A percentile compares a stretch with the other conserved stretches of the same genome.
Evolutionary conservation across 2,797 vertebrate genomes (phyloP).

Genomic region (Acipenser oxyrinchus): DNA sequence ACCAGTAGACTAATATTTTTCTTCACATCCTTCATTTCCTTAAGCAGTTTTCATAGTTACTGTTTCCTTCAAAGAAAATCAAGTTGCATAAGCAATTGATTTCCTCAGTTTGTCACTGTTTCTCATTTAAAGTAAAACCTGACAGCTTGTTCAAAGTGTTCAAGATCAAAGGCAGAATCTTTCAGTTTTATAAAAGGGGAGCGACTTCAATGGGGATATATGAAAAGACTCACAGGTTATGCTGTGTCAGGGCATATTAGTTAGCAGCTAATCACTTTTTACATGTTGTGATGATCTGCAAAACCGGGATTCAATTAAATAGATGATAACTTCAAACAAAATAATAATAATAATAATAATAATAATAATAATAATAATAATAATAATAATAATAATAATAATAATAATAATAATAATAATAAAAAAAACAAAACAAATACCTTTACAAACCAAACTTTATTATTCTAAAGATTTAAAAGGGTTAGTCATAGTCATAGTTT

Average conservation of each 20-base stretch:
- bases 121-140: constrained; percentile 44
- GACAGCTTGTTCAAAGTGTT: constrained; percentile 61
- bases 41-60: not conserved
- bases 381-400: too few relatives aligned
- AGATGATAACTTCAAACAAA: not conserved
- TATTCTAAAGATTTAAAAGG: too few relatives aligned
- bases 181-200: constrained; percentile 37
- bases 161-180: constrained; percentile 52
- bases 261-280: not conserved
- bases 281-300: not conserved
- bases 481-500: too few relatives aligned
- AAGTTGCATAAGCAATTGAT: constrained; percentile 29
- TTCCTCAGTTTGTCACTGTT: constrained; percentile 26
- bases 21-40: constrained; percentile 4
- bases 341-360: not conserved
- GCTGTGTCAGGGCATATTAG: constrained; percentile 38
- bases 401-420: too few relatives aligned
- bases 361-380: too few relatives aligned
- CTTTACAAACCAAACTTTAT: too few relatives aligned
- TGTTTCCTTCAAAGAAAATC: constrained; percentile 11
- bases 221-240: constrained; percentile 35
- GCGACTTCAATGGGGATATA: constrained; percentile 31
- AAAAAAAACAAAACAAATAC: too few relatives aligned
- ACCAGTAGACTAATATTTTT: constrained; percentile 1
- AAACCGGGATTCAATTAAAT: not conserved